Evolutionary conservation across 2,888 invertebrate genomes (phyloP).

Genomic region (Brenthis daphne): DNA sequence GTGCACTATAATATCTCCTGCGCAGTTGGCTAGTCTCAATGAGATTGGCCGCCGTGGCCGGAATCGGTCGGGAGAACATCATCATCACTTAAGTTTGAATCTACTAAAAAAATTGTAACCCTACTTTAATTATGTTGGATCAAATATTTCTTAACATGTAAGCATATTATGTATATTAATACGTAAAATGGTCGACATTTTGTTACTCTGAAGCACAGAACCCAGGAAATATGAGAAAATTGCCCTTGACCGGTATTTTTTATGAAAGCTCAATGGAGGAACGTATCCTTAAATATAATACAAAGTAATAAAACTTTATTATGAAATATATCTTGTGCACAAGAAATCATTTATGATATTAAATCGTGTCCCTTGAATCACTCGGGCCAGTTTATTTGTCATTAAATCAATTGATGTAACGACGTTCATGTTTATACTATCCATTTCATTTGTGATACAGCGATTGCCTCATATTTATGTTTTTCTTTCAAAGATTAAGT

Average conservation of each 20-base stretch:
- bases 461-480: constrained; percentile 13
- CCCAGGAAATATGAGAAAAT: constrained; percentile 33
- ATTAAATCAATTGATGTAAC: constrained; percentile 45
- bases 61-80: too few species aligned
- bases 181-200: neutral
- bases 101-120: too few species aligned
- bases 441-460: constrained; percentile 28
- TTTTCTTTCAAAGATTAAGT: neutral
- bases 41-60: too few species aligned
- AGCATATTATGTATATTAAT: too few species aligned
- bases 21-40: too few species aligned
- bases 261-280: constrained; percentile 36
- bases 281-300: constrained; percentile 37
- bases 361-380: constrained; percentile 42
- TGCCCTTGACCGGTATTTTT: constrained; percentile 41
- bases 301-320: constrained; percentile 41
- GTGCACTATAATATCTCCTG: too few species aligned
- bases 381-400: constrained; percentile 44
- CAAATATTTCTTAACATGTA: neutral
- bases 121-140: too few species aligned
- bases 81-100: too few species aligned
- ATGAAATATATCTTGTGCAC: constrained; percentile 40
- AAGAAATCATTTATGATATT: constrained; percentile 42
- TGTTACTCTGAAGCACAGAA: constrained; percentile 13
- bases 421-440: constrained; percentile 36